Base-by-base conservation (phyloP, 2,888 invertebrate genomes). In the Andrena marginata region DNA sequence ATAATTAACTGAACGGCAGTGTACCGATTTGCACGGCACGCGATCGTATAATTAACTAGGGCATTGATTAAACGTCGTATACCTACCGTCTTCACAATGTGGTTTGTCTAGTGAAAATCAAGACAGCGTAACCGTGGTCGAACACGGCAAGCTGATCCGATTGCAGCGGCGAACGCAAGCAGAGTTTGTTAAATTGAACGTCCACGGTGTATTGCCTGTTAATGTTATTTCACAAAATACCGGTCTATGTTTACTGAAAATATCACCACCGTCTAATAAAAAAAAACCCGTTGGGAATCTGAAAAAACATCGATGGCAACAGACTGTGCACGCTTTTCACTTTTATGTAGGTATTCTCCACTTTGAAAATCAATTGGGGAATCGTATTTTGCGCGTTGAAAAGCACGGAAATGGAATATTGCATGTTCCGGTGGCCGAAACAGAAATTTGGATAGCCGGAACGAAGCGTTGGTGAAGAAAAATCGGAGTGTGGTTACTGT, bases 1-100 rank as follows among this genome's bases (percentile, higher is more conserved):
- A 51, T 7, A 51, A n/a, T 20, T 51, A 8, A 20, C 51, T 7
- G 8, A 51, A 51, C 20, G 20, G 20, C 51, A 42, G 4, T 20
- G 20, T 20, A n/a, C 20, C 2, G 51, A 20, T 20, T 51, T 20
- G 7, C 20, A n/a, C 8, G 7, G 20, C 20, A 51, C 20, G 20
- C 7, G 20, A 8, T 2, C 20, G 20, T 51, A 51, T 51, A 20
- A 51, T 51, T 42, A 42, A 51, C 7, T 20, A 8, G 20, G 20
- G 20, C 6, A 60, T 4, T 74, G 59, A 60, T 7, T 67, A 74
- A 48, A 59, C 31, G 59, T 74, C 10, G 31, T 13, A 42, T 48
- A 13, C 10, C n/a, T 2, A 51, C n/a, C 16, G 23, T 63, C 49
- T n/a, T 33, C 10, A 6, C 13, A 51, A 20, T n/a, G 10, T 26